Evolutionary conservation across 92 coral and sea anemone genomes (phyloP).

Genomic region (Virgularia gustaviana): DNA sequence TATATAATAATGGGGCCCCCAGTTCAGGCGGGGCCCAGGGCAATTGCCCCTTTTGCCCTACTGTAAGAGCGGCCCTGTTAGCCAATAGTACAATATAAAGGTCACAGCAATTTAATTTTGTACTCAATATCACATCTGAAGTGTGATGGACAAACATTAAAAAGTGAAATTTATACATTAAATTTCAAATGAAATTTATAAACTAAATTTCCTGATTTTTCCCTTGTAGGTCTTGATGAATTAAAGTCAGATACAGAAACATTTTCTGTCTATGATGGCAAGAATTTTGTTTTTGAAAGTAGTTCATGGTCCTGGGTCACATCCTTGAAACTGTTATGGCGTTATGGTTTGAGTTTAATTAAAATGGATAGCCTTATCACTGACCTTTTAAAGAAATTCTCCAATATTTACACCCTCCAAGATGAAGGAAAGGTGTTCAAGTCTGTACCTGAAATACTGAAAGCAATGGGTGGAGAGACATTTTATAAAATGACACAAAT

Average conservation of each 20-base stretch:
- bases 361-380: constrained; percentile 66
- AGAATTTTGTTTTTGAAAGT: constrained; percentile 67
- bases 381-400: constrained; percentile 61
- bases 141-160: too few species aligned
- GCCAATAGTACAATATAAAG: too few species aligned
- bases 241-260: constrained; percentile 55
- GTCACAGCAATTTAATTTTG: too few species aligned
- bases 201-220: neutral
- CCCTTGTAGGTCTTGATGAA: constrained; percentile 60
- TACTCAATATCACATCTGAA: too few species aligned
- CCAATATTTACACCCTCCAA: constrained; percentile 71
- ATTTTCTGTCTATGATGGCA: constrained; percentile 80
- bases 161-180: too few species aligned
- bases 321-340: constrained; percentile 74
- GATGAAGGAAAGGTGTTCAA: constrained; percentile 55
- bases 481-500: constrained; percentile 63
- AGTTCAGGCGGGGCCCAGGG: too few species aligned
- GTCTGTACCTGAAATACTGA: constrained; percentile 66
- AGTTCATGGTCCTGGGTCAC: constrained; percentile 79
- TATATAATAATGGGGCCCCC: too few species aligned
- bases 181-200: neutral
- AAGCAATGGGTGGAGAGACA: constrained; percentile 79
- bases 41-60: too few species aligned
- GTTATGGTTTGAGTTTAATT: constrained; percentile 81
- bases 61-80: too few species aligned